A percentile compares a stretch with the other conserved stretches of the same genome.
These are phyloP conservation scores for Anableps anableps DNA, from an alignment of 2,797 vertebrate species.

Conservation along the genomic window DNA sequence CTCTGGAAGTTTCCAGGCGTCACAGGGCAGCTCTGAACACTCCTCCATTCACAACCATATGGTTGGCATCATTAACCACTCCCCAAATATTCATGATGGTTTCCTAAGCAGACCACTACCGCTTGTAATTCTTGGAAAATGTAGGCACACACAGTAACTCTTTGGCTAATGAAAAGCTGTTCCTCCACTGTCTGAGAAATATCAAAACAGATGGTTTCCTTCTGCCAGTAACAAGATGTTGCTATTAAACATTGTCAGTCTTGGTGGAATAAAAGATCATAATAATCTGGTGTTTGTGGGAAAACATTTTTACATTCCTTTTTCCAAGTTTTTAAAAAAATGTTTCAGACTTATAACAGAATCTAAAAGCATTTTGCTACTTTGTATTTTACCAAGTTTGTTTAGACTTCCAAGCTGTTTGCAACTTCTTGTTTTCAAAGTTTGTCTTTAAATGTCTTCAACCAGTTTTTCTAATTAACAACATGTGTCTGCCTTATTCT, in stretches of 20 bases:
- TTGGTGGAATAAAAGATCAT: conserved; percentile 34
- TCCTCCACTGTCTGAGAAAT: conserved; percentile 34
- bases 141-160: conserved; percentile 52
- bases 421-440: not conserved
- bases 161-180: conserved; percentile 55
- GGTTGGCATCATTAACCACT: conserved; percentile 70
- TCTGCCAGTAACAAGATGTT: conserved; percentile 34
- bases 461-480: not conserved
- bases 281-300: conserved; percentile 20
- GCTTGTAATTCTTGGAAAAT: conserved; percentile 64
- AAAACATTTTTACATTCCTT: not conserved
- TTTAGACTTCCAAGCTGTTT: not conserved
- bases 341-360: not conserved
- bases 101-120: conserved; percentile 61
- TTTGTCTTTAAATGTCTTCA: conserved; percentile 1
- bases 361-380: not conserved
- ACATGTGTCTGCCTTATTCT: conserved; percentile 2
- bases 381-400: not conserved
- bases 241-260: conserved; percentile 30
- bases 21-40: conserved; percentile 31
- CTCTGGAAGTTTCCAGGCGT: conserved; percentile 61
- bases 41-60: conserved; percentile 57
- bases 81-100: conserved; percentile 56
- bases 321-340: not conserved
- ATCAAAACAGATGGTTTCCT: conserved; percentile 36